Percentiles rank a stretch among this genome's conserved stretches.
phyloP scores from a whole-genome alignment of 2,113 vertebrate genomes.

The Vidua macroura region DNA sequence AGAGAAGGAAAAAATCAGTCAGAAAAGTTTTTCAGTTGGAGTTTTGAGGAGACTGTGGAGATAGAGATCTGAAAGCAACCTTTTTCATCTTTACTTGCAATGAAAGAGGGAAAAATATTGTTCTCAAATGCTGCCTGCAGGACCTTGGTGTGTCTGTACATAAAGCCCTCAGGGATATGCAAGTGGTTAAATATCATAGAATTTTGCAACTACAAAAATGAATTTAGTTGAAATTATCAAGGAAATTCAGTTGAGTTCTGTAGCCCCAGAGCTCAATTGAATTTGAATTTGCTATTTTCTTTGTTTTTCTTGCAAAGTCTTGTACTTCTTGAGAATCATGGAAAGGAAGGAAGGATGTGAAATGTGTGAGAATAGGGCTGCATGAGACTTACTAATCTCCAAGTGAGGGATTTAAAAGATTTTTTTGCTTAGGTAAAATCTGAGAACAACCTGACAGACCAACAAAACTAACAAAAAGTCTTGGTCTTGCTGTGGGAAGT shows the following conservation, averaged over 20 bases:
- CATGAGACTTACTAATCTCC: neutral
- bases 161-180: neutral
- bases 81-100: neutral
- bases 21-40: neutral
- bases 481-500: neutral
- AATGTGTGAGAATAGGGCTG: neutral
- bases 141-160: neutral
- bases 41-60: neutral
- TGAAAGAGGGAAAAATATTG: neutral
- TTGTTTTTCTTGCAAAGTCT: neutral
- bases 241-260: neutral
- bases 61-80: neutral
- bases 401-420: neutral
- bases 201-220: neutral
- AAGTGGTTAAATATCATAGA: neutral
- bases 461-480: neutral
- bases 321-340: neutral
- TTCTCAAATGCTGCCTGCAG: neutral
- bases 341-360: neutral
- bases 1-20: neutral
- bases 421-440: neutral
- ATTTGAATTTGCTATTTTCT: neutral
- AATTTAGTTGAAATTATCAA: neutral
- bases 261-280: neutral
- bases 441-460: neutral